These are phyloP conservation scores for Trichacis sp. DNA, from an alignment of 2,888 invertebrate genomes.

Conservation along the genomic window DNA sequence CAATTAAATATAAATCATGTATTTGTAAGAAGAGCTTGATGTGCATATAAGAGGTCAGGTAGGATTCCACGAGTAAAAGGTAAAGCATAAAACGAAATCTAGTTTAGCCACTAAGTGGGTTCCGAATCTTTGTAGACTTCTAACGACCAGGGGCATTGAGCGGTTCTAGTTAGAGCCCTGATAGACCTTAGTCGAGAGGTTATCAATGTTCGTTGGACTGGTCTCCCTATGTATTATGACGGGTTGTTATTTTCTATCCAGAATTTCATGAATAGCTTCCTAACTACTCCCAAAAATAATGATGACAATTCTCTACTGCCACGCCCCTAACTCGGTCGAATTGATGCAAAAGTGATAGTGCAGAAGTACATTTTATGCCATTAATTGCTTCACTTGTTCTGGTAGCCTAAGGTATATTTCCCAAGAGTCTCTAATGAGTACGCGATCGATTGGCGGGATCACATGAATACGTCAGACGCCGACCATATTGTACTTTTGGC, in stretches of 20 bases:
- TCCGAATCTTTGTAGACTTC: constrained; percentile 10
- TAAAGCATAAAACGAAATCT: too few relatives aligned
- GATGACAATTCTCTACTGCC: constrained; percentile 9
- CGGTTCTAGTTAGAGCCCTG: constrained; percentile 4
- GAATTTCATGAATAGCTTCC: neutral
- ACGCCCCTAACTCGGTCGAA: constrained; percentile 17
- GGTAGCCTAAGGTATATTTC: neutral
- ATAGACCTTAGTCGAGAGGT: neutral
- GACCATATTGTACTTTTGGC: too few relatives aligned
- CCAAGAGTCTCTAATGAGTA: neutral
- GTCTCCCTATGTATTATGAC: neutral
- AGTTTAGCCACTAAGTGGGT: constrained; percentile 13
- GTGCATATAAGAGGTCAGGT: neutral
- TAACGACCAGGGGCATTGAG: constrained; percentile 1
- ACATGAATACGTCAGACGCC: too few relatives aligned
- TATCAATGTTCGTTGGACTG: neutral
- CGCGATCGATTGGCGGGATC: too few relatives aligned
- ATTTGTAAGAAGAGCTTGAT: constrained; percentile 1
- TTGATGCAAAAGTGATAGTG: constrained; percentile 5
- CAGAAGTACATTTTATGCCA: constrained; percentile 17
- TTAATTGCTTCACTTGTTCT: neutral
- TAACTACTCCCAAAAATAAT: constrained; percentile 7
- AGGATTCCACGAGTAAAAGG: constrained; percentile 11
- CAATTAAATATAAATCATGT: constrained; percentile 7
- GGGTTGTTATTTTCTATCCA: neutral